Percentiles rank a stretch among this genome's conserved stretches.
phyloP scores from a whole-genome alignment of 2,888 invertebrate species.

The Pollenia amentaria region DNA sequence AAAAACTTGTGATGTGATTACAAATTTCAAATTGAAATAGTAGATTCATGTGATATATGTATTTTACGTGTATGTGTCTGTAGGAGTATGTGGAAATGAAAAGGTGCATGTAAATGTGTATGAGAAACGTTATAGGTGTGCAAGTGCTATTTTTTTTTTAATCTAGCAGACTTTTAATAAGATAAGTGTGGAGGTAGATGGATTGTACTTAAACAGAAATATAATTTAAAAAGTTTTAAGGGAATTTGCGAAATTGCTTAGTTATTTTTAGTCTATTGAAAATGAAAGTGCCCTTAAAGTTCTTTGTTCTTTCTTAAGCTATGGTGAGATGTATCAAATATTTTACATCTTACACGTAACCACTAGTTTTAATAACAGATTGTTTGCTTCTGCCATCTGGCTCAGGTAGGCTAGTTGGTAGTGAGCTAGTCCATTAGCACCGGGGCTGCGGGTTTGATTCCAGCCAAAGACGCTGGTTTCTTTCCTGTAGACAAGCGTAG shows the following conservation, averaged over 20 bases:
- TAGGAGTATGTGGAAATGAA: neutral
- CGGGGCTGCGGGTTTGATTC: too few species aligned
- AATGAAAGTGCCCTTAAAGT: too few species aligned
- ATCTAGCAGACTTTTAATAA: neutral
- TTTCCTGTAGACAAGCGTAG: too few species aligned
- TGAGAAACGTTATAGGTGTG: constrained; percentile 37
- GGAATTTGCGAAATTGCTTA: neutral
- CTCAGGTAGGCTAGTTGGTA: too few species aligned
- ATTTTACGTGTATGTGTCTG: neutral
- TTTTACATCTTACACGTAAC: too few species aligned
- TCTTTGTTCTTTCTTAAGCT: too few species aligned
- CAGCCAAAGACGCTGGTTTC: too few species aligned
- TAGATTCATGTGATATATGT: constrained; percentile 31
- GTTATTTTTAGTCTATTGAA: neutral
- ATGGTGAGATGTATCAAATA: too few species aligned
- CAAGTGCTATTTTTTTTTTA: constrained; percentile 14
- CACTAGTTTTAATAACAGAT: too few species aligned
- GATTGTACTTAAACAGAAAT: constrained; percentile 31
- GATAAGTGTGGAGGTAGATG: neutral
- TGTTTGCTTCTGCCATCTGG: too few species aligned
- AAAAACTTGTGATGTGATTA: constrained; percentile 71
- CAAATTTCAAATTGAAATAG: constrained; percentile 68
- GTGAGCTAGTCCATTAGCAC: too few species aligned
- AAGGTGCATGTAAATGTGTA: neutral
- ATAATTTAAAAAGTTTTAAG: constrained; percentile 33